Evolutionary conservation across 1,140 invertebrate genomes (phyloP).

Genomic region (Lanistes nyassanus): DNA sequence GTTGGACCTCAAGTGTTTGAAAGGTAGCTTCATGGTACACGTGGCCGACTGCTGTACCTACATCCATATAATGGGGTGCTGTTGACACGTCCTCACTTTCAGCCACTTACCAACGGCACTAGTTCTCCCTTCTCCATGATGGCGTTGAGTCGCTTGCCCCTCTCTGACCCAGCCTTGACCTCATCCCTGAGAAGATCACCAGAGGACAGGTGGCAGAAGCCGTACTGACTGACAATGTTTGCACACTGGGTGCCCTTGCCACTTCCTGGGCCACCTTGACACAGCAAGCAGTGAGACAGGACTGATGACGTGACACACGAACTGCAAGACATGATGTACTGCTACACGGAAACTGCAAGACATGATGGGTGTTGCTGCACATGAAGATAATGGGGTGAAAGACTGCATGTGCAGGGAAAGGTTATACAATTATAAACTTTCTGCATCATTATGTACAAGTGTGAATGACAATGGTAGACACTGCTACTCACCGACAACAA

Average conservation of each 20-base stretch:
- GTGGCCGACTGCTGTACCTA: too few relatives aligned
- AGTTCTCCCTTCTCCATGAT: constrained; percentile 85
- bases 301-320: background rate
- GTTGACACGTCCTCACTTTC: background rate
- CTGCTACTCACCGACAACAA: constrained; percentile 32
- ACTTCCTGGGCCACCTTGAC: constrained; percentile 67
- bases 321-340: background rate
- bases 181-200: constrained; percentile 68
- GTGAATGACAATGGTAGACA: too few relatives aligned
- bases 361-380: background rate
- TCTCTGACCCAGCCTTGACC: constrained; percentile 64
- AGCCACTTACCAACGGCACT: constrained; percentile 72
- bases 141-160: constrained; percentile 71
- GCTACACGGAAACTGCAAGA: background rate
- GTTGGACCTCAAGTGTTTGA: too few relatives aligned
- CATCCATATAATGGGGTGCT: too few relatives aligned
- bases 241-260: constrained; percentile 69
- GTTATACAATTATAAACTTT: too few relatives aligned
- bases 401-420: too few relatives aligned
- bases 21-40: too few relatives aligned
- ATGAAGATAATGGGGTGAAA: background rate
- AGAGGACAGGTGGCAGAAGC: constrained; percentile 68
- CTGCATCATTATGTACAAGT: too few relatives aligned
- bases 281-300: background rate
- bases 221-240: constrained; percentile 67